Evolutionary conservation across 2,888 invertebrate genomes (phyloP), one percentile per base, ranked within the genome.

Genomic region (Eudemis profundana): DNA sequence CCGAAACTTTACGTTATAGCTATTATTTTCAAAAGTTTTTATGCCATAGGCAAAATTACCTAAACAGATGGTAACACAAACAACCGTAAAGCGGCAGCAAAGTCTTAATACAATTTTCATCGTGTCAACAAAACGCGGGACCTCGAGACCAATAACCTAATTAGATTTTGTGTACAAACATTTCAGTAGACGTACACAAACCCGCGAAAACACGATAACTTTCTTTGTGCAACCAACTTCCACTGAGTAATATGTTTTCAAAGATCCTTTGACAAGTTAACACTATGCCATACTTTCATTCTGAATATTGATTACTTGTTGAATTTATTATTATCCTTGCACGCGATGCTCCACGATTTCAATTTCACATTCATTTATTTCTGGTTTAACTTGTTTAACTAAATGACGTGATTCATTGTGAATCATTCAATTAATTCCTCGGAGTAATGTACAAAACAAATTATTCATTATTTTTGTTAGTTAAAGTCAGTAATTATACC

Each of bases 161-260:
- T 56, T 56, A 19, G 44, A 42, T 56, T 42, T 56, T 10, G 42
- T n/a, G 27, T 42, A 56, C 42, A 56, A 56, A 56, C 54, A 29
- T 42, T 56, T 42, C 19, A 42, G 40, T 40, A 4, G 10, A 15
- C n/a, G 17, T 21, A 46, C 21, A 46, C 46, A 46, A 46, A n/a
- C n/a, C n/a, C 21, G 12, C 7, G 15, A 17, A 19, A 44, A 21
- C 23, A 46, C 12, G 7, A 5, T 21, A 46, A 12, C n/a, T 23
- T 46, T n/a, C 21, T 46, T 12, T 23, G n/a, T n/a, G 5, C 12
- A 21, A 17, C 21, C 12, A 1, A 46, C 17, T 23, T 21, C 10
- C 4, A 17, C 12, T 19, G 10, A 17, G 17, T 42, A 17, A 42
- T 42, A 4, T 15, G 17, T 17, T 2, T 42, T 8, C 0, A 17